These are phyloP conservation scores for Myiagra hebetior DNA, from an alignment of 2,113 vertebrate genomes.

Conservation along the genomic window DNA sequence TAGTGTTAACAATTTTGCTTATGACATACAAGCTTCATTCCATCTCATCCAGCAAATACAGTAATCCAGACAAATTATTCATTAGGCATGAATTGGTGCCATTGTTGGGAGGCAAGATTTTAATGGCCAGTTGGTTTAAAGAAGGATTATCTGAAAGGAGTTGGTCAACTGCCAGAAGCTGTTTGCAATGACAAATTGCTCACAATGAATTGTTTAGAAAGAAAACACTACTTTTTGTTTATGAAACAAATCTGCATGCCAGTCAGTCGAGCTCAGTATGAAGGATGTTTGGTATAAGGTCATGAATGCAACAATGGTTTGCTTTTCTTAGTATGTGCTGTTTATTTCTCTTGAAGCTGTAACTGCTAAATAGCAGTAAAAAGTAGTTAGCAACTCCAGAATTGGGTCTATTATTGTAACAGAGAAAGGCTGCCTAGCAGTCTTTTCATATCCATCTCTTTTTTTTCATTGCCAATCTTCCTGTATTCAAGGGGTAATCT, in stretches of 20 bases:
- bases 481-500: neutral
- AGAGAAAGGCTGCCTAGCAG: neutral
- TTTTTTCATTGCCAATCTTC: neutral
- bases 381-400: neutral
- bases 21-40: conserved; percentile 20
- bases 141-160: conserved; percentile 57
- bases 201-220: conserved; percentile 68
- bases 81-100: conserved; percentile 57
- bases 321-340: neutral
- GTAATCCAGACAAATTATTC: conserved; percentile 60
- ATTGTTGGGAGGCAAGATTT: conserved; percentile 56
- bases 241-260: conserved; percentile 66
- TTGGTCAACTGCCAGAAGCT: conserved; percentile 66
- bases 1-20: conserved; percentile 51
- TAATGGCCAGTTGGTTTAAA: conserved; percentile 70
- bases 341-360: conserved; percentile 14
- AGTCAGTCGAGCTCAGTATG: neutral
- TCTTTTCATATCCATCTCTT: neutral
- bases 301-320: conserved; percentile 20
- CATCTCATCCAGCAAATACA: conserved; percentile 46
- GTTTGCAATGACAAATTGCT: conserved; percentile 66
- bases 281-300: conserved; percentile 23
- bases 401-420: neutral
- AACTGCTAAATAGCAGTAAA: neutral
- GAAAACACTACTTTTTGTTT: conserved; percentile 70